Evolutionary conservation across 2,797 vertebrate genomes (phyloP), one percentile per base, ranked within the genome.

Genomic region (Siniperca obscura): DNA sequence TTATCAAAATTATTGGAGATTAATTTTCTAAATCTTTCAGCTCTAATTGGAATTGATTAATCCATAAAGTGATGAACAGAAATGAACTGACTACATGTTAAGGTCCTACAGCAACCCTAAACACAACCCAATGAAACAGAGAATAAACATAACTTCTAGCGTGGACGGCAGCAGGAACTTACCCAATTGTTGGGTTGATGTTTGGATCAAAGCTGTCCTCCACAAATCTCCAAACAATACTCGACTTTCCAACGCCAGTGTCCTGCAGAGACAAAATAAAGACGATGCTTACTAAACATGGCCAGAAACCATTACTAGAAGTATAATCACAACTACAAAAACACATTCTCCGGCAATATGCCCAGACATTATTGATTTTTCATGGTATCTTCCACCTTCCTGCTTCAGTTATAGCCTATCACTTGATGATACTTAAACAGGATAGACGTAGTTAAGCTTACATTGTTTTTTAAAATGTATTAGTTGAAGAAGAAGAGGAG

Each of bases 101-200:
- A 60, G 4, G 11, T 59, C 13, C 0, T 27, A 0, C 8, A 59
- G 40, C 40, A 74, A 22, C n/a, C 21, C 30, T 30, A 64, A 36
- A 27, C 27, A 64, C 46, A 74, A 72, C 74, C 14, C 36, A 42
- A 14, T 52, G 10, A 25, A 38, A 38, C 3, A 27, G 38, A 66
- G 22, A 73, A 59, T 19, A 61, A 56, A 60, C 30, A 40, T 10
- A 11, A n/a, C 1, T 40, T 73, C 11, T 52, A 42, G 13, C 0
- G 2, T 9, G 34, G 40, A 38, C 50, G 21, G 66, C 3, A 42
- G 25, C n/a, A 76, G 25, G 5, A 69, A 92, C 97, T 96, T 95
- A 99, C 98, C 98, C 98, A 90, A 99, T 99, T 38, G 98, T 99
- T 83, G 98, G 98, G 94, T 98, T 99, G 87, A 99, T 99, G 89